Evolutionary conservation across 1,140 invertebrate genomes (phyloP), one percentile per base, ranked within the genome.

Genomic region (Drosophila tropicalis): DNA sequence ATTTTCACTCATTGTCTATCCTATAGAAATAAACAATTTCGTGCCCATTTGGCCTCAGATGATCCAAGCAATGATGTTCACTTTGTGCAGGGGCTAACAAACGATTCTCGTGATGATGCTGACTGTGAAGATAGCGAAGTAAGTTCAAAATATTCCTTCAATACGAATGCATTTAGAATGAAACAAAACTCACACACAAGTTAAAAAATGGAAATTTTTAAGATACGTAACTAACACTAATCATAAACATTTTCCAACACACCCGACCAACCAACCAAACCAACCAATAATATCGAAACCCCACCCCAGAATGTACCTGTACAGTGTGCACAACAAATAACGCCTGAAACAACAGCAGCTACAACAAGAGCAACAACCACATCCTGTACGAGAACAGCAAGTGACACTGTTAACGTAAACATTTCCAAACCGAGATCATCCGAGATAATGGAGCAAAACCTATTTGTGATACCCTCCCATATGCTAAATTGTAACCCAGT

Each of bases 31-130:
- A 96, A 96, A 86, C 96, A 96, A 92, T 93, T 96, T 41, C 94
- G 95, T 54, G 95, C 95, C 13, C 96, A 96, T 90, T 91, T 96
- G 44, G 94, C 96, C 67, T 94, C 95, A 2, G 95, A 96, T 62
- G 93, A 92, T 79, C 79, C 91, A 64, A 93, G 94, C 1, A 95
- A 95, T 65, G 93, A 92, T 70, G 67, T 79, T 9, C 81, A 90
- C 55, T 92, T 91, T 32, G 84, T 91, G 13, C 91, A 92, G 60
- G 86, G 83, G 15, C 71, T 92, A 64, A 80, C 72, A 10, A 67
- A 73, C 17, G 75, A 72, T 57, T 61, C 76, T 44, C 75, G 80
- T 22, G 84, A 91, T 61, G 85, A 74, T 51, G 70, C 76, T 39
- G 62, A 78, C 13, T 90, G 91, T 67, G 76, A 83, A 63, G 91